Evolutionary conservation across 1,140 invertebrate species (phyloP).

Genomic region (Leguminivora glycinivorella): DNA sequence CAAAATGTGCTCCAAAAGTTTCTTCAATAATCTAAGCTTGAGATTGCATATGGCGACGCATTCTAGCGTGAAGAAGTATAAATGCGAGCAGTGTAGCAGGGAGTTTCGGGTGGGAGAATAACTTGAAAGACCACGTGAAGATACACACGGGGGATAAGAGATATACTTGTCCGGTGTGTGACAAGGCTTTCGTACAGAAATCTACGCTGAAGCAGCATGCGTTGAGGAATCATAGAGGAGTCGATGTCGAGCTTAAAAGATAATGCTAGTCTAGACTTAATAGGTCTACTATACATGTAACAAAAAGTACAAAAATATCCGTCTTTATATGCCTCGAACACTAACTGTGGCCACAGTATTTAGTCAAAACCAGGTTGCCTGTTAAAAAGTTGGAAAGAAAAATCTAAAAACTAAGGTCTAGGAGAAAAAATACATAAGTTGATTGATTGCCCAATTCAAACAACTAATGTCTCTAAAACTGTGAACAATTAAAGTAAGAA

Average conservation of each 20-base stretch:
- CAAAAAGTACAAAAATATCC: background rate
- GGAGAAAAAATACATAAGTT: too few relatives aligned
- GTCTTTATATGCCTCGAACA: background rate
- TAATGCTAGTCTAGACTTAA: background rate
- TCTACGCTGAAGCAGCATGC: slow-evolving; percentile 44
- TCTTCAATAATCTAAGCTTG: slow-evolving; percentile 49
- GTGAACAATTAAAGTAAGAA: too few relatives aligned
- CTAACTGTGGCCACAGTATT: background rate
- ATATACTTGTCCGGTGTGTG: slow-evolving; percentile 35
- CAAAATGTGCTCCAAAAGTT: slow-evolving; percentile 43
- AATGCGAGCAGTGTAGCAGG: slow-evolving; percentile 25
- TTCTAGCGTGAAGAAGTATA: slow-evolving; percentile 70
- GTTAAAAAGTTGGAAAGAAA: background rate
- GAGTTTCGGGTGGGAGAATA: slow-evolving; percentile 42
- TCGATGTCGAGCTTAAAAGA: background rate
- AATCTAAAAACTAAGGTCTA: background rate
- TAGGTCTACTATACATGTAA: too few relatives aligned
- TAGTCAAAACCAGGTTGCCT: too few relatives aligned
- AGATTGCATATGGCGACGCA: slow-evolving; percentile 71
- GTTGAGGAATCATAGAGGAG: slow-evolving; percentile 33
- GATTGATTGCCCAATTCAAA: too few relatives aligned
- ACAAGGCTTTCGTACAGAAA: slow-evolving; percentile 38
- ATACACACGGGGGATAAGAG: slow-evolving; percentile 39
- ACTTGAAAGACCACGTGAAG: slow-evolving; percentile 41
- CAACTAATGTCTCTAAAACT: too few relatives aligned